Base-by-base conservation (phyloP, 2,113 vertebrate genomes). In the Microcebus ravelobensis region DNA sequence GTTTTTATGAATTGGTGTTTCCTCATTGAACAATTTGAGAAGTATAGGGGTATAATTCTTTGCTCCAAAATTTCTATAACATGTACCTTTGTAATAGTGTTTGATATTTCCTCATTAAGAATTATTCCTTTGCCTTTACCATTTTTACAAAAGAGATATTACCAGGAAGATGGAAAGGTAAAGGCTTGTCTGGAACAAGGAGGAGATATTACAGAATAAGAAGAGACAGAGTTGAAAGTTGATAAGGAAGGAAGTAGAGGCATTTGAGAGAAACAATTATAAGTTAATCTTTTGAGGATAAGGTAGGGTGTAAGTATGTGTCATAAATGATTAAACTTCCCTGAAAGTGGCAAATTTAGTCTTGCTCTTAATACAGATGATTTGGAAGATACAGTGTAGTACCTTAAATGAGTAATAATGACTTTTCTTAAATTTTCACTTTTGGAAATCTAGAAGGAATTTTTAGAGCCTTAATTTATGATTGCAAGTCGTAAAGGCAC, bases 401-500 rank as follows among this genome's bases (percentile, higher is more conserved):
- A 13, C 21, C 84, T 73, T 92, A 77, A 84, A 63, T 77, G 18
- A 90, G 23, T 65, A 76, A 48, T 71, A 77, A 34, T 79, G 61
- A 67, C 25, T 91, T 89, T 81, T 7, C 39, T 70, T 70, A 82
- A 73, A 68, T 76, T 91, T 87, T 76, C 36, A 80, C 9, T 59
- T 91, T 89, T 61, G 36, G 52, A 91, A 86, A 77, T 45, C 86
- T 91, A 84, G 39, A 80, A 70, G 34, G 29, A 67, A 61, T 39
- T 36, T 83, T 71, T 90, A 90, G 88, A 93, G 17, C 17, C n/a
- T 87, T 90, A 82, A 87, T 94, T 89, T 91, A 45, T 95, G 39
- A 45, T 57, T 61, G 34, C 65, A 95, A 23, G 31, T 91, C 74
- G 57, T 93, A 52, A 82, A 77, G n/a, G 5, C 76, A 59, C 68